Evolutionary conservation across 2,113 vertebrate species (phyloP).

Genomic region (Mobula hypostoma): DNA sequence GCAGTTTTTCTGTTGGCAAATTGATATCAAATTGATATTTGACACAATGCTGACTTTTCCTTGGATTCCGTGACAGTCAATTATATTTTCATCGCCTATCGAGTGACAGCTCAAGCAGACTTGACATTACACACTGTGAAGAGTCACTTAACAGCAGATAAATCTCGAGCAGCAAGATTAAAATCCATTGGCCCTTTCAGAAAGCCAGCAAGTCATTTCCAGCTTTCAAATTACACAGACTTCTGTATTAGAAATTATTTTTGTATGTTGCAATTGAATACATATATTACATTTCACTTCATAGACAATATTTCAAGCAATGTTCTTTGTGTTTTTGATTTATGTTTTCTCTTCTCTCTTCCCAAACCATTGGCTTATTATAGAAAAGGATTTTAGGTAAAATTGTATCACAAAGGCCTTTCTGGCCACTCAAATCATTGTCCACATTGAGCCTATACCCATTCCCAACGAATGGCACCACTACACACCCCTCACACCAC

Average conservation of each 20-base stretch:
- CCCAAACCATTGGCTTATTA: background rate
- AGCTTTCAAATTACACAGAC: background rate
- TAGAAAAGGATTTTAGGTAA: background rate
- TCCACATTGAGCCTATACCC: background rate
- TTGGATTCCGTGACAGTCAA: constrained; percentile 36
- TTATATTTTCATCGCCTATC: constrained; percentile 33
- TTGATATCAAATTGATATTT: constrained; percentile 27
- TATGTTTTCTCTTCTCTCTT: background rate
- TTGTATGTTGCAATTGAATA: background rate
- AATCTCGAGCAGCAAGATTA: constrained; percentile 13
- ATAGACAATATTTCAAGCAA: background rate
- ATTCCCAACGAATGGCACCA: background rate
- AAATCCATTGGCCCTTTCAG: constrained; percentile 25
- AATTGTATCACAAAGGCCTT: background rate
- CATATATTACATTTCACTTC: background rate
- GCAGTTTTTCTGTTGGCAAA: background rate
- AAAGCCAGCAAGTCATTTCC: constrained; percentile 7
- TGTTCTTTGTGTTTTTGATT: background rate
- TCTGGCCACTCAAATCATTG: background rate
- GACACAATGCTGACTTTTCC: constrained; percentile 8
- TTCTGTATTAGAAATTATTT: constrained; percentile 18
- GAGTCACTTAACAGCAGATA: constrained; percentile 33
- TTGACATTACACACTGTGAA: constrained; percentile 25
- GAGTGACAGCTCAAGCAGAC: constrained; percentile 31
- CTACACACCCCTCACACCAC: background rate